Evolutionary conservation across 2,888 invertebrate genomes (phyloP).

Genomic region (Oscheius myriophilus): DNA sequence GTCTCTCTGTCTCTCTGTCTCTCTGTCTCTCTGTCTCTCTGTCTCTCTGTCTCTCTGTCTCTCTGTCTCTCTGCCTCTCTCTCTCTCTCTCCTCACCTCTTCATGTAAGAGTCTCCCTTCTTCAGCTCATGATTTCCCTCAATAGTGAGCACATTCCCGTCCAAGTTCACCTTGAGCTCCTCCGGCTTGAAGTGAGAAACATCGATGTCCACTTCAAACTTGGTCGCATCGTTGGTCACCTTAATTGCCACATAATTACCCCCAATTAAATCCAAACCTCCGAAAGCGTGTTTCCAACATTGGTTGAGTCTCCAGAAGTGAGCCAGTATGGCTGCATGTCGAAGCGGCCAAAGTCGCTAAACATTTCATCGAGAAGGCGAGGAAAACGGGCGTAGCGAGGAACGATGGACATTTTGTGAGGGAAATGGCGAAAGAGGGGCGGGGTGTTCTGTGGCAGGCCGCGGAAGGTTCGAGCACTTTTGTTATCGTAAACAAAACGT

Average conservation of each 20-base stretch:
- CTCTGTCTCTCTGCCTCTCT: conserved; percentile 42
- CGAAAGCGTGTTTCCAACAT: conserved; percentile 24
- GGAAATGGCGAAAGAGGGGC: background rate
- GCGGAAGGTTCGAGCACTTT: no score
- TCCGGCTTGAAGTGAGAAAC: no score
- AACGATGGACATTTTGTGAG: conserved; percentile 8
- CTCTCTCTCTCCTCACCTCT: no score
- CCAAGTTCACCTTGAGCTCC: no score
- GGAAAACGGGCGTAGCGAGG: background rate
- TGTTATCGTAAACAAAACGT: no score
- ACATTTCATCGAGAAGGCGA: conserved; percentile 6
- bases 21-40: conserved; percentile 41
- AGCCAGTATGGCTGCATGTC: conserved; percentile 22
- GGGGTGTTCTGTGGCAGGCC: background rate
- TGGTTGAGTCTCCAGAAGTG: conserved; percentile 9
- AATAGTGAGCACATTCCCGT: no score
- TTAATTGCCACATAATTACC: conserved; percentile 3
- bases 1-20: no score
- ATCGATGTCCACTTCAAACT: no score
- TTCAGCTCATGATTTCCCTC: no score
- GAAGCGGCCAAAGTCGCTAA: conserved; percentile 14
- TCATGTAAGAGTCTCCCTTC: no score
- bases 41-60: conserved; percentile 38
- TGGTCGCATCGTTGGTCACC: conserved; percentile 34
- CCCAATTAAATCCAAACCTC: conserved; percentile 4